Evolutionary conservation across 92 coral and sea anemone species (phyloP), one percentile per base, ranked within the genome.

Genomic region (Hydrozoanthus gracilis): DNA sequence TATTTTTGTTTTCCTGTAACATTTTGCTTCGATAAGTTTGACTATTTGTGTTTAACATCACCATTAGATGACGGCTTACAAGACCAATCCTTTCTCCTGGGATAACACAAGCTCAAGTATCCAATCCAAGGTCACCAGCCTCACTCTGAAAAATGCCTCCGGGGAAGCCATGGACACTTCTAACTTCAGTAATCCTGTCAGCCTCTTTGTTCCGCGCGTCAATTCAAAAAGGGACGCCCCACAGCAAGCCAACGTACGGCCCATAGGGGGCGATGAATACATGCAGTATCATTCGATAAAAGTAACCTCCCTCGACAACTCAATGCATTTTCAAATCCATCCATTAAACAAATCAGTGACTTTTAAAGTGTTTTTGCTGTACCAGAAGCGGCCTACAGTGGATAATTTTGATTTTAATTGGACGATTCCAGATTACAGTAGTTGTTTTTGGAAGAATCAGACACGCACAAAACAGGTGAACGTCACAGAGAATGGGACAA

Each of bases 381-480:
- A 72, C 71, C 73, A 82, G 27, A 91, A 93, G 55, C 78, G 93
- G 71, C 98, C 98, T 8, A 65, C 44, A 12, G 68, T 86, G 9
- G 88, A 89, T 6, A 88, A 83, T 3, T 87, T 88, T 49, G 91
- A 91, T 47, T 89, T 70, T 27, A 90, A 90, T 79, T 92, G 93
- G 90, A 89, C 95, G 15, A 12, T 96, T 20, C 98, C 98, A 27
- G 91, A 96, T 72, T 88, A 88, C 64, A 90, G 94, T 69, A 71
- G 73, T 48, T 96, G 98, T 64, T 27, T 84, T 7, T 71, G 90
- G 77, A 73, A 73, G 50, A 87, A 90, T 46, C 82, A 79, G 14
- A 89, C 86, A 12, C 66, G 68, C 14, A 71, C 72, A 0, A 52
- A 70, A 50, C 58, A 13, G 8, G 62, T 39, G 5, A 87, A 76